Conservation (phyloP, 2,888 invertebrate species). For the Mechanitis messenoides region DNA sequence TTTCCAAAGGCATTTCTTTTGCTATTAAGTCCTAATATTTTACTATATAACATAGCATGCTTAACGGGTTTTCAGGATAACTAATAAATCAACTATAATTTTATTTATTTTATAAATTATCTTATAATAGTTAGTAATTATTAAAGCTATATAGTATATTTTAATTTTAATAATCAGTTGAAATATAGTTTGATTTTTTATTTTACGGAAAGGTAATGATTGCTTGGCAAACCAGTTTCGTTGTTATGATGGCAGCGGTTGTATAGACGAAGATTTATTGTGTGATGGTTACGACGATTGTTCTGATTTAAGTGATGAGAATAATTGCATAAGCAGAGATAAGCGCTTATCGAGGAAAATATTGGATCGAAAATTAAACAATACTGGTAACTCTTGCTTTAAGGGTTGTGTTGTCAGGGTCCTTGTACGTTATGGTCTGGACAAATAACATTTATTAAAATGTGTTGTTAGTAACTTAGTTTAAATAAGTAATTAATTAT, state of each 20-base stretch:
- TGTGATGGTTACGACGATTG: slow-evolving; percentile 80
- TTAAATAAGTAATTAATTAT: too few species aligned
- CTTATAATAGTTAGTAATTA: too few species aligned
- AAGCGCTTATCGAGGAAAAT: slow-evolving; percentile 50
- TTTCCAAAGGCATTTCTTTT: slow-evolving; percentile 24
- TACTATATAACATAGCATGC: slow-evolving; percentile 37
- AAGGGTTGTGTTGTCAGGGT: slow-evolving; percentile 17
- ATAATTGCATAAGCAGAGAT: slow-evolving; percentile 70
- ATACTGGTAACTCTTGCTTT: slow-evolving; percentile 23
- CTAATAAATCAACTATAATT: not conserved
- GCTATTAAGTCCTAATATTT: not conserved
- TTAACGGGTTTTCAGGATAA: slow-evolving; percentile 27
- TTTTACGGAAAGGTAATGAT: slow-evolving; percentile 56
- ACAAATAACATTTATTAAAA: too few species aligned
- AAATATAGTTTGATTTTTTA: slow-evolving; percentile 27
- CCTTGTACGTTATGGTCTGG: slow-evolving; percentile 15
- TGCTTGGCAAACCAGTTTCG: slow-evolving; percentile 67
- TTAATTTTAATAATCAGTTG: too few species aligned
- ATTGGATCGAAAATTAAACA: slow-evolving; percentile 20
- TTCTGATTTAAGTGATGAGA: slow-evolving; percentile 79
- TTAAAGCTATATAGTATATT: too few species aligned
- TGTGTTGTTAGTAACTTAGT: too few species aligned
- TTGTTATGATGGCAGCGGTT: slow-evolving; percentile 77
- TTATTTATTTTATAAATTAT: too few species aligned
- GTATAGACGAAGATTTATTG: slow-evolving; percentile 73